phyloP scores from a whole-genome alignment of 2,113 vertebrate species.

The Barnardius zonarius region DNA sequence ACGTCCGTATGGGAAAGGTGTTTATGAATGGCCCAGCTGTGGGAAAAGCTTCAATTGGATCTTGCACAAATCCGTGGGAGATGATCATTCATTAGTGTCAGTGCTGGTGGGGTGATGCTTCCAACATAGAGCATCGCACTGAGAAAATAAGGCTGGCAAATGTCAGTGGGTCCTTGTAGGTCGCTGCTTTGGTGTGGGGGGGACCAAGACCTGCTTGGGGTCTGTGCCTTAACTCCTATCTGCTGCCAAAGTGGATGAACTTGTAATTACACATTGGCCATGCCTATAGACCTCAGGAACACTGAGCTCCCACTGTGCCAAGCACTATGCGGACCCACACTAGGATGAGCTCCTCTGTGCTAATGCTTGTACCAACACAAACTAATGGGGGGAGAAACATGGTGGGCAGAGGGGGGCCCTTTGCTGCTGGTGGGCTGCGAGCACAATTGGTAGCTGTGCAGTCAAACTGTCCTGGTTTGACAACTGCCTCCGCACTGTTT shows the following conservation, averaged over 20 bases:
- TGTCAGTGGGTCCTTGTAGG: background rate
- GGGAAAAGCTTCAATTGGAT: background rate
- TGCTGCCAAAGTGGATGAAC: rapidly evolving
- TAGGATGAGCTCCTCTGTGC: background rate
- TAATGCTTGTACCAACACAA: too few species aligned
- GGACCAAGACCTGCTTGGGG: background rate
- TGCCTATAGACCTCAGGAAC: rapidly evolving
- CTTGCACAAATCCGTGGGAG: background rate
- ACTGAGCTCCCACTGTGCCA: background rate
- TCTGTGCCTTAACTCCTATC: background rate
- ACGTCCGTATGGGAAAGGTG: background rate
- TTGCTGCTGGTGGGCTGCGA: background rate
- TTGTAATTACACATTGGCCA: background rate
- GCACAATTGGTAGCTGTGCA: background rate
- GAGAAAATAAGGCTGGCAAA: background rate
- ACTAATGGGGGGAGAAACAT: background rate
- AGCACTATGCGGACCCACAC: rapidly evolving
- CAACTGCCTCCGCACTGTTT: background rate
- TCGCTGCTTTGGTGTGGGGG: rapidly evolving
- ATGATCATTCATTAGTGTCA: background rate
- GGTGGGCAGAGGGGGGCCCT: background rate
- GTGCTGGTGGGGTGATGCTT: background rate
- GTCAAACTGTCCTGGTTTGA: background rate
- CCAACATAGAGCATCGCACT: background rate
- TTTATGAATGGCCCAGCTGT: background rate